Evolutionary conservation across 1,140 invertebrate species (phyloP).

Genomic region (Brachionus manjavacas): DNA sequence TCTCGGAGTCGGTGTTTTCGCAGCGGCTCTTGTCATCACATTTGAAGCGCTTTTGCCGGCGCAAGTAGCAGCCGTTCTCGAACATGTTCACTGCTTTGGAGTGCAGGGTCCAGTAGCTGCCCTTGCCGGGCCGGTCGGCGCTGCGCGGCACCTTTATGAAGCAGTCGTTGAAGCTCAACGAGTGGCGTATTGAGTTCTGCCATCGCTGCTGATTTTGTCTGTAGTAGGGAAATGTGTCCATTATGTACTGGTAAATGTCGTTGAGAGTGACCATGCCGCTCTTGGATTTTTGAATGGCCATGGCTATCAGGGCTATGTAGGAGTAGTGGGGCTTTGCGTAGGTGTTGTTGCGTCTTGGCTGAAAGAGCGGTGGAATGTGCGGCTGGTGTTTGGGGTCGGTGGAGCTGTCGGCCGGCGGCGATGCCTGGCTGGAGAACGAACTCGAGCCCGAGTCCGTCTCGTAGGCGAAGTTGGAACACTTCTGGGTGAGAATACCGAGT

Average conservation of each 20-base stretch:
- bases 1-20: neutral
- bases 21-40: neutral
- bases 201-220: constrained; percentile 91
- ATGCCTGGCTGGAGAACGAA: neutral
- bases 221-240: constrained; percentile 87
- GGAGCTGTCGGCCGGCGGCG: neutral
- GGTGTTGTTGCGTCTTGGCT: constrained; percentile 5
- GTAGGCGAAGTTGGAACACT: neutral
- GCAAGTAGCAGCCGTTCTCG: constrained; percentile 94
- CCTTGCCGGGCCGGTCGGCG: constrained; percentile 89
- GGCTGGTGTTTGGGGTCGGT: neutral
- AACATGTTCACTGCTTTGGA: constrained; percentile 99
- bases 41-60: constrained; percentile 95
- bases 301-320: constrained; percentile 97
- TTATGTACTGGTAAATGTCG: constrained; percentile 99
- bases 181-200: constrained; percentile 96
- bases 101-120: constrained; percentile 95
- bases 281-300: constrained; percentile 95
- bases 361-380: neutral
- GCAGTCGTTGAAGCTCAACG: constrained; percentile 91
- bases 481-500: neutral
- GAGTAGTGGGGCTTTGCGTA: constrained; percentile 71
- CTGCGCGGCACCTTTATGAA: constrained; percentile 97
- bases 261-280: constrained; percentile 92
- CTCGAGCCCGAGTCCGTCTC: constrained; percentile 15